A percentile compares a stretch with the other conserved stretches of the same genome.
These are phyloP conservation scores for Rhipidura dahli DNA, from an alignment of 2,113 vertebrate genomes.

Conservation along the genomic window DNA sequence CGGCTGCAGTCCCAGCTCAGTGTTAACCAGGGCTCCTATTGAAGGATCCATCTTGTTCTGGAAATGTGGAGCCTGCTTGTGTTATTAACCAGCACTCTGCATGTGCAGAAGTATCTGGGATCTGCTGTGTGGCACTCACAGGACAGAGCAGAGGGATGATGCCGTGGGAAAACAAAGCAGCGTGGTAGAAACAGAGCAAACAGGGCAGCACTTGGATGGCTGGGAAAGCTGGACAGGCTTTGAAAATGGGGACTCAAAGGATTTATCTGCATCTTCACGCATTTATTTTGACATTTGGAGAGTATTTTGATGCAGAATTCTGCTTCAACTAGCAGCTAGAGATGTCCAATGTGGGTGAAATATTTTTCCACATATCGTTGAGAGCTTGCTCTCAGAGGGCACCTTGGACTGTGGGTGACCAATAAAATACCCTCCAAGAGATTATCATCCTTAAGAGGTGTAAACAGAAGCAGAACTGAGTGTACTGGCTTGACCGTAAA, in stretches of 20 bases:
- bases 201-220: rapidly evolving
- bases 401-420: not conserved
- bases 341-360: not conserved
- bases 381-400: not conserved
- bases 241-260: not conserved
- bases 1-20: constrained; percentile 23
- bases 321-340: not conserved
- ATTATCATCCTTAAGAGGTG: not conserved
- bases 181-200: not conserved
- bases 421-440: not conserved
- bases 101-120: not conserved
- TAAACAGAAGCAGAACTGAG: not conserved
- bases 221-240: not conserved
- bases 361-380: not conserved
- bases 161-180: not conserved
- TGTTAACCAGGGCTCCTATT: not conserved
- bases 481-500: not conserved
- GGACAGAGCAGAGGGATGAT: not conserved
- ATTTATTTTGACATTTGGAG: not conserved
- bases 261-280: not conserved
- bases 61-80: not conserved
- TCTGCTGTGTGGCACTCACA: not conserved
- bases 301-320: not conserved
- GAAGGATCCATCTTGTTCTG: not conserved
- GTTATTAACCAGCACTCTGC: not conserved